Conservation (phyloP, 2,888 invertebrate species). For the Platycheirus rosarum region DNA sequence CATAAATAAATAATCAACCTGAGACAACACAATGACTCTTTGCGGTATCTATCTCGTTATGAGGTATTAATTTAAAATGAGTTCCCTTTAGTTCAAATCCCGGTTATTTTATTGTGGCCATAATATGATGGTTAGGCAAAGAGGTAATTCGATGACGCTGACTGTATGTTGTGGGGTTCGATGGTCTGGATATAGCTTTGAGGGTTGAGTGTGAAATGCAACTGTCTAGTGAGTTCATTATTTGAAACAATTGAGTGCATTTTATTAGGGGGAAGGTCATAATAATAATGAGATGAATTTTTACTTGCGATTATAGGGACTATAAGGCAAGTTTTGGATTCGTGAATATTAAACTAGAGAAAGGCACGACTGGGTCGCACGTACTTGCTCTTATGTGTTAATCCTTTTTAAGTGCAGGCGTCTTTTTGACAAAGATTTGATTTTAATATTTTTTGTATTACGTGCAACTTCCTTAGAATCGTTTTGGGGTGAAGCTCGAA, state of each 20-base stretch:
- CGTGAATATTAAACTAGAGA: too few species aligned
- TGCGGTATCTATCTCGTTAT: conserved; percentile 42
- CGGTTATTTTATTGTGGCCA: background rate
- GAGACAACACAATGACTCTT: conserved; percentile 57
- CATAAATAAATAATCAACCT: conserved; percentile 39
- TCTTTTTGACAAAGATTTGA: too few species aligned
- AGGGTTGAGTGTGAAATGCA: conserved; percentile 14
- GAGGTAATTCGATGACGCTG: conserved; percentile 55
- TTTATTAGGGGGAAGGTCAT: conserved; percentile 58
- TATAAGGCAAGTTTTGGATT: too few species aligned
- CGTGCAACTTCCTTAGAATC: too few species aligned
- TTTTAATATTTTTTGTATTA: too few species aligned
- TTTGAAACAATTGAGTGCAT: conserved; percentile 60
- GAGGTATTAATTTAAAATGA: conserved; percentile 35
- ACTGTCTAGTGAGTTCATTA: conserved; percentile 39
- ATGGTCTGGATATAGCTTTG: conserved; percentile 43
- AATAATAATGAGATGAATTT: conserved; percentile 12
- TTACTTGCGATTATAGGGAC: background rate
- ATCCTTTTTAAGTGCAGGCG: too few species aligned
- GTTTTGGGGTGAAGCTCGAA: too few species aligned
- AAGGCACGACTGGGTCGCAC: too few species aligned
- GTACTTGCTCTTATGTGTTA: too few species aligned
- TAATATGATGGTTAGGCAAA: conserved; percentile 16
- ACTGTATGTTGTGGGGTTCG: conserved; percentile 39
- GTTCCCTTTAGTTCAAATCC: conserved; percentile 19